Conservation (phyloP, 2,113 vertebrate species). For the Crotalus helleri region DNA sequence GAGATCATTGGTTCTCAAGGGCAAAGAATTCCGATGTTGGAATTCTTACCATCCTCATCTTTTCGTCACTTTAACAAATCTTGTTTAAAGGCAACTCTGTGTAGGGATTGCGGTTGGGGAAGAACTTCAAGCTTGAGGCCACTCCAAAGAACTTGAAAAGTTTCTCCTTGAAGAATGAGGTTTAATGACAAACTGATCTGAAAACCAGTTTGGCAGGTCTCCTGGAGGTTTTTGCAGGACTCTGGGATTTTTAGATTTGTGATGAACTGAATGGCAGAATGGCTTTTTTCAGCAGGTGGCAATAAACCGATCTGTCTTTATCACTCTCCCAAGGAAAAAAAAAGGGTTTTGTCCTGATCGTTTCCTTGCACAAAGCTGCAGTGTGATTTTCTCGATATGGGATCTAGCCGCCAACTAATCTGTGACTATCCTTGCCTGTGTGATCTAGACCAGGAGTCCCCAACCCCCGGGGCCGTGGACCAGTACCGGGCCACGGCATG, state of each 20-base stretch:
- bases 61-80: not conserved
- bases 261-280: not conserved
- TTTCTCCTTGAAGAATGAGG: not conserved
- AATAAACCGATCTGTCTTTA: not conserved
- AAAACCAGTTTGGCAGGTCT: not conserved
- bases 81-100: not conserved
- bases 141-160: not conserved
- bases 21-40: not conserved
- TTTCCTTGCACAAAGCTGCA: not conserved
- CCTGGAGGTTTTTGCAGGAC: not conserved
- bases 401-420: not conserved
- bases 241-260: not conserved
- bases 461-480: too few species aligned
- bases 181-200: not conserved
- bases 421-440: not conserved
- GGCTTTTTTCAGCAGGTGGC: not conserved
- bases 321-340: not conserved
- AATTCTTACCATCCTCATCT: not conserved
- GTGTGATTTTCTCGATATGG: not conserved
- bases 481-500: too few species aligned
- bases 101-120: not conserved
- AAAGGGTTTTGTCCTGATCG: not conserved
- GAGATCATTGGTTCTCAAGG: not conserved
- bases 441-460: not conserved
- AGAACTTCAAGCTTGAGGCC: not conserved